Evolutionary conservation across 2,113 vertebrate species (phyloP), one percentile per base, ranked within the genome.

Genomic region (Brachypodius melanocephalos): DNA sequence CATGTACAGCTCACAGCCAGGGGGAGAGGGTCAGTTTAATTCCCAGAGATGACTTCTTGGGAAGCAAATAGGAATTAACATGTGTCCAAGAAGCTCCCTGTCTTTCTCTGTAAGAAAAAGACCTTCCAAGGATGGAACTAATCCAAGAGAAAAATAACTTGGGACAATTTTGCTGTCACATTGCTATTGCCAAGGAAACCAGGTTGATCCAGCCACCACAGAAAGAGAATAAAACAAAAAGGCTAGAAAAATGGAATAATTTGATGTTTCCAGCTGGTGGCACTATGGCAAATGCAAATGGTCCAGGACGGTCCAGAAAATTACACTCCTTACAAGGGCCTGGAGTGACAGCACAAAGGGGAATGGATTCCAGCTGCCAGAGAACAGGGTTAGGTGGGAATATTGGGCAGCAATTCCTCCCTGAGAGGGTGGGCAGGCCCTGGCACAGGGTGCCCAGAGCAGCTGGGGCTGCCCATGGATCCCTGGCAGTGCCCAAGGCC

Each of bases 341-440:
- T 68, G 40, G 17, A 62, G 71, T n/a, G 71, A 46, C 40, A 55
- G 78, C 9, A 14, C 20, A 18, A 18, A 12, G 36, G 66, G 77
- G 54, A 34, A 48, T 26, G 61, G 61, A 11, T 13, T 21, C n/a
- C 5, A 2, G 29, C 8, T 88, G 59, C 43, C 59, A 51, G 45
- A 12, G 59, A 8, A 4, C 14, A 38, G 51, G 45, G 14, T 0
- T 13, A 4, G 66, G 2, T 26, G 34, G 66, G 26, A 36, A 51
- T 32, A 3, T 9, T 38, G 38, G 46, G 63, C 9, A 85, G 62
- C 0, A 67, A 32, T 76, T 76, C 0, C 0, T 58, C 10, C 21
- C 40, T 54, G 61, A 0, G 5, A 46, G 55, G 54, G 28, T 1
- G 20, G 4, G 0, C 1, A 38, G 52, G 17, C 32, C 21, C 54